A percentile compares a stretch with the other conserved stretches of the same genome.
Conservation (phyloP, 1,140 invertebrate species). For the Ephestia elutella region DNA sequence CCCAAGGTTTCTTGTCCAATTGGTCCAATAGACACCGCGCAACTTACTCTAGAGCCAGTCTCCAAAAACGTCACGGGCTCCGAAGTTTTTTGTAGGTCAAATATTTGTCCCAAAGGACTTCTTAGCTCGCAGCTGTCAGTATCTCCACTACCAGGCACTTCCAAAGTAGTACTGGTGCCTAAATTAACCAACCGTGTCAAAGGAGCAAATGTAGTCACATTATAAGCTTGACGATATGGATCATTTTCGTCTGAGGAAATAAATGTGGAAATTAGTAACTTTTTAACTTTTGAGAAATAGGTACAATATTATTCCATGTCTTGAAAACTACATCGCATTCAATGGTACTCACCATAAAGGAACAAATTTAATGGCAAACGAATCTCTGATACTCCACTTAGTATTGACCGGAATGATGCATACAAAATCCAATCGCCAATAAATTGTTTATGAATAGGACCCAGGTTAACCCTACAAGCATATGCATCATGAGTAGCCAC, state of each 20-base stretch:
- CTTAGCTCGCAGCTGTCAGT: constrained; percentile 18
- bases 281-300: no score
- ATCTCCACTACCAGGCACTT: constrained; percentile 13
- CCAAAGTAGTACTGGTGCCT: constrained; percentile 12
- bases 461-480: constrained; percentile 19
- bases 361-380: constrained; percentile 19
- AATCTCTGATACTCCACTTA: constrained; percentile 13
- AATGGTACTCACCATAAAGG: constrained; percentile 24
- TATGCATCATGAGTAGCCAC: background rate
- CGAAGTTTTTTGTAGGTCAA: background rate
- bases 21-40: constrained; percentile 15
- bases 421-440: constrained; percentile 28
- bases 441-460: constrained; percentile 12
- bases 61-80: constrained; percentile 10
- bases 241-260: constrained; percentile 22
- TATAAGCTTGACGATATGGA: constrained; percentile 28
- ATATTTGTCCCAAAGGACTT: constrained; percentile 15
- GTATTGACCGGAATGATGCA: constrained; percentile 10
- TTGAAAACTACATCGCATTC: no score
- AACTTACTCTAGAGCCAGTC: background rate
- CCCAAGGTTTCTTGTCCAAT: constrained; percentile 22
- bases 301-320: no score
- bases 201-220: constrained; percentile 18
- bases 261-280: background rate
- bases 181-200: constrained; percentile 16